These are phyloP conservation scores for Macropus fuliginosus DNA, from an alignment of 2,797 vertebrate species.

Conservation along the genomic window DNA sequence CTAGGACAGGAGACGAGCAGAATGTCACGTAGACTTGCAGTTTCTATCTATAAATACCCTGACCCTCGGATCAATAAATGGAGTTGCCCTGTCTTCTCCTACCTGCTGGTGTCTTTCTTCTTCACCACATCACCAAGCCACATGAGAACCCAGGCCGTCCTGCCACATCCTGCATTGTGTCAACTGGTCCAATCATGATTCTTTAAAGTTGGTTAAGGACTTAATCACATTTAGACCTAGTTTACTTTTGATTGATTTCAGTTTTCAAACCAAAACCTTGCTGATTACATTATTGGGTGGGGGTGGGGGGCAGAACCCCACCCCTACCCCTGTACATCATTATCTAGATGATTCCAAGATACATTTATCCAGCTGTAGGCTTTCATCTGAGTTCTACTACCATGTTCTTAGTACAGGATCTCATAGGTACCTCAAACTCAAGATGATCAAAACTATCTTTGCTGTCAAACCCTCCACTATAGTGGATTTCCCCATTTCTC, in stretches of 20 bases:
- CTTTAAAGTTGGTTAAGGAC: background rate
- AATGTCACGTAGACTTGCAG: too few species aligned
- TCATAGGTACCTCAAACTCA: background rate
- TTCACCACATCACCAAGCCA: too few species aligned
- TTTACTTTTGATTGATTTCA: background rate
- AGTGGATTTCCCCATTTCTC: background rate
- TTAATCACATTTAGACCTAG: background rate
- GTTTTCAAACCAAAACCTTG: background rate
- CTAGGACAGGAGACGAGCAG: too few species aligned
- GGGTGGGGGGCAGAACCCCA: background rate
- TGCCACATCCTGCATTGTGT: background rate
- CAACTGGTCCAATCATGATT: background rate
- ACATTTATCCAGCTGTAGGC: background rate
- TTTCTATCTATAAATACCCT: too few species aligned
- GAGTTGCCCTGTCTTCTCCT: too few species aligned
- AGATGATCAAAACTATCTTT: background rate
- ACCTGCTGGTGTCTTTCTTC: too few species aligned
- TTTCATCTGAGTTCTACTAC: background rate
- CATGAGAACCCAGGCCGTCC: too few species aligned
- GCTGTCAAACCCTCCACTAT: background rate
- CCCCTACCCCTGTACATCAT: background rate
- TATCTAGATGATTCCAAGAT: background rate
- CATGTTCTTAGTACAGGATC: background rate
- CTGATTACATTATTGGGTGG: background rate
- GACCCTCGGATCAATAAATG: too few species aligned